A percentile compares a stretch with the other conserved stretches of the same genome.
These are phyloP conservation scores for Plectrocnemia conspersa DNA, from an alignment of 1,140 invertebrate genomes.

Conservation along the genomic window DNA sequence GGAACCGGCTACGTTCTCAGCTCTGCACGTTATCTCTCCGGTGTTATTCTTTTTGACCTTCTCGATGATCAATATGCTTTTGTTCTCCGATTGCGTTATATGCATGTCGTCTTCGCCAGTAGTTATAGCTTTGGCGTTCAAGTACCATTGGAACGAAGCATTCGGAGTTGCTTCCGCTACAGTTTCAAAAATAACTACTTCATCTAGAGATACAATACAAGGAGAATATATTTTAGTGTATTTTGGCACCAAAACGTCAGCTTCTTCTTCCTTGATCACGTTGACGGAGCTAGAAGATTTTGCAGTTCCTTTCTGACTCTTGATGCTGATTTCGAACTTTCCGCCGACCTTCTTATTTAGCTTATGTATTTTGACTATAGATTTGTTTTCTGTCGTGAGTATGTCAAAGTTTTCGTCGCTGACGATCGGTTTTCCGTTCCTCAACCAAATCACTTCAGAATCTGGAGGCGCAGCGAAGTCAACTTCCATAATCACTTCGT, in stretches of 20 bases:
- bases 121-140: constrained; percentile 59
- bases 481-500: constrained; percentile 46
- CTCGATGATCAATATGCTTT: constrained; percentile 75
- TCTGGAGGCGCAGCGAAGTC: constrained; percentile 64
- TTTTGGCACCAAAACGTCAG: constrained; percentile 63
- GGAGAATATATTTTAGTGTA: constrained; percentile 70
- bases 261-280: constrained; percentile 55
- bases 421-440: constrained; percentile 76
- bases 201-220: constrained; percentile 65
- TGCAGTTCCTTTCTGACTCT: constrained; percentile 70
- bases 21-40: constrained; percentile 81
- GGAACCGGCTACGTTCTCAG: constrained; percentile 82
- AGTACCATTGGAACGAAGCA: constrained; percentile 84
- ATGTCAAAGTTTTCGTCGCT: constrained; percentile 63
- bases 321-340: constrained; percentile 77
- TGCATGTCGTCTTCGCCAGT: constrained; percentile 60
- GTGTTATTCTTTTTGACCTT: constrained; percentile 66
- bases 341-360: constrained; percentile 70
- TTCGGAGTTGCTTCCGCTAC: constrained; percentile 70
- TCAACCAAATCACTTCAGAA: constrained; percentile 79
- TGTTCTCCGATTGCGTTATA: constrained; percentile 71
- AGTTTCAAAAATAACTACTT: constrained; percentile 75
- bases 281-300: constrained; percentile 73
- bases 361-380: constrained; percentile 64
- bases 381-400: constrained; percentile 60